Base-by-base conservation (phyloP, 2,888 invertebrate species). In the Cephus spinipes region DNA sequence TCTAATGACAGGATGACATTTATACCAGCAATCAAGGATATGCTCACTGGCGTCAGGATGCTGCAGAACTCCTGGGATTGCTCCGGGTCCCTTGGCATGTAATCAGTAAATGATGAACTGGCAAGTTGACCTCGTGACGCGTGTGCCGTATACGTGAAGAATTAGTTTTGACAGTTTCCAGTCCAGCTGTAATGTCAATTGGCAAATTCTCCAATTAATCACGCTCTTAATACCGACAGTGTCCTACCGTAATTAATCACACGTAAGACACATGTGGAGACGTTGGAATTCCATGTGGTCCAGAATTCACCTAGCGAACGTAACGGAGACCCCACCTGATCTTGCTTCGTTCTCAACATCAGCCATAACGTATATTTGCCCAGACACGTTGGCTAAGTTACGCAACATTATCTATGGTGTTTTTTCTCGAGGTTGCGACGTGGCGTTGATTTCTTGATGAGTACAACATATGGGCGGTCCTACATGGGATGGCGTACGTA, bases 361-460 rank as follows among this genome's bases (percentile, higher is more conserved):
- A 9, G 40, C 40, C 23, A 55, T 55, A 55, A 55, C 40, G 23
- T 9, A 55, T 23, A 55, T 23, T 55, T 55, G 9, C 40, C 40
- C 40, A 55, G 40, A 55, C 40, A 55, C 23, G 40, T 55, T 55
- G 40, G 40, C 9, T 23, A 55, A 55, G 40, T 55, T 55, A 55
- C 23, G 23, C 40, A 55, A 55, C 40, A 6, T 55, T 55, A 9
- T 23, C 40, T 55, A 55, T 55, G 71, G 31, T 30, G 71, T 71
- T 71, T 71, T 71, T 71, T 69, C 71, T 30, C 71, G 31, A 32
- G 71, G 71, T 12, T 31, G 31, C 71, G 71, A 11, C 71, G 31
- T 71, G 12, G 71, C 31, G 71, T 71, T 71, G 71, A 71, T 71
- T 71, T 71, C 71, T 71, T 71, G 71, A 71, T 32, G 71, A 71